Evolutionary conservation across 2,888 invertebrate genomes (phyloP), one percentile per base, ranked within the genome.

Genomic region (Drosophila histrio): DNA sequence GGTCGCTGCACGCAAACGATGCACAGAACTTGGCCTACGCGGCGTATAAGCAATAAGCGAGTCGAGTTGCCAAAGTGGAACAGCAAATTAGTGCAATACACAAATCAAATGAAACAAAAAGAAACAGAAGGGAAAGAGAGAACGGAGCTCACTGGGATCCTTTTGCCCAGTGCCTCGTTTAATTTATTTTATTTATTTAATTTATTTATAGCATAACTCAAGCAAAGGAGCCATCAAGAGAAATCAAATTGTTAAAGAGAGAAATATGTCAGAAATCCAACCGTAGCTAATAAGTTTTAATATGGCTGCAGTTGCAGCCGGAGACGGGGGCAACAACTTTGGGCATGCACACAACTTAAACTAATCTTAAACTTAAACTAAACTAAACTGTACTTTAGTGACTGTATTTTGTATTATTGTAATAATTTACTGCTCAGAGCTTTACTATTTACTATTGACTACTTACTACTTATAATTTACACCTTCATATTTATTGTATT

Each of bases 21-120:
- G 94, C 94, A 34, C 94, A 95, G 75, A 94, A 94, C 73, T 88
- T 96, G 89, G 96, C 96, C 46, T 96, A 96, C 92, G 94, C 93
- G 87, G 96, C 95, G 63, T 90, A 91, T 78, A 83, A 90, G 85
- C 88, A 89, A 87, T 77, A 77, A 71, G 72, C 71, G 68, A 69
- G 13, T 61, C 52, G 38, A 65, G 36, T 46, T 68, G 59, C 66
- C 66, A 70, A 44, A 61, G 58, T 47, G 19, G 11, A 41, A 60
- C 39, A 68, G 50, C 52, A 75, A 69, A 50, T 74, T 81, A 83
- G 89, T 89, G 89, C 89, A 89, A 89, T 89, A 89, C 76, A 75
- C 41, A 71, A 61, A 47, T 28, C 28, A 44, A 30, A 21, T 53
- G 54, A 43, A 56, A 52, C 57, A 36, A 39, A 56, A 50, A 15